Conservation (phyloP, 2,113 vertebrate genomes). For the Petromus typicus region DNA sequence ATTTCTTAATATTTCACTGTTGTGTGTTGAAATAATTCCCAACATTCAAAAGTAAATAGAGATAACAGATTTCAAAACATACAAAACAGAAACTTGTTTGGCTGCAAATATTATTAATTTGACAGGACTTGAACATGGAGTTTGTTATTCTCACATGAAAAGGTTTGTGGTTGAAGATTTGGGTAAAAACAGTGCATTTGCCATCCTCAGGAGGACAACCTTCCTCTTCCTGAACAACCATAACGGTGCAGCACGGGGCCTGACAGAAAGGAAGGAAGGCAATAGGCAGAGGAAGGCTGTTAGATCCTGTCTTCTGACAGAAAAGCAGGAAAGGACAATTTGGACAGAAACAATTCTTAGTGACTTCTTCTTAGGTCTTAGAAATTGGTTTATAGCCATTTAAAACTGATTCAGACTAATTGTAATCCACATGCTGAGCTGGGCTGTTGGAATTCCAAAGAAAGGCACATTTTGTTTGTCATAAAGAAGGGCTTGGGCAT, state of each 20-base stretch:
- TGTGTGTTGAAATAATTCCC: not conserved
- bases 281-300: not conserved
- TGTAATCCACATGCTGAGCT: not conserved
- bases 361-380: not conserved
- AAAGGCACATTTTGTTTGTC: not conserved
- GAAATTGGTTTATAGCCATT: not conserved
- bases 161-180: not conserved
- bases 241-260: not conserved
- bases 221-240: not conserved
- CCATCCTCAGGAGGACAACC: no score
- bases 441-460: not conserved
- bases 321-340: not conserved
- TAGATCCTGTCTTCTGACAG: not conserved
- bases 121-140: not conserved
- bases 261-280: not conserved
- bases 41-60: conserved; percentile 15
- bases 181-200: not conserved
- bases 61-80: not conserved
- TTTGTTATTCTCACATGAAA: not conserved
- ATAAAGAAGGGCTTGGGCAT: not conserved
- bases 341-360: not conserved
- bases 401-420: not conserved
- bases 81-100: not conserved
- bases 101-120: not conserved
- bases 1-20: not conserved